Evolutionary conservation across 2,113 vertebrate genomes (phyloP), one percentile per base, ranked within the genome.

Genomic region (Phoxinus phoxinus): DNA sequence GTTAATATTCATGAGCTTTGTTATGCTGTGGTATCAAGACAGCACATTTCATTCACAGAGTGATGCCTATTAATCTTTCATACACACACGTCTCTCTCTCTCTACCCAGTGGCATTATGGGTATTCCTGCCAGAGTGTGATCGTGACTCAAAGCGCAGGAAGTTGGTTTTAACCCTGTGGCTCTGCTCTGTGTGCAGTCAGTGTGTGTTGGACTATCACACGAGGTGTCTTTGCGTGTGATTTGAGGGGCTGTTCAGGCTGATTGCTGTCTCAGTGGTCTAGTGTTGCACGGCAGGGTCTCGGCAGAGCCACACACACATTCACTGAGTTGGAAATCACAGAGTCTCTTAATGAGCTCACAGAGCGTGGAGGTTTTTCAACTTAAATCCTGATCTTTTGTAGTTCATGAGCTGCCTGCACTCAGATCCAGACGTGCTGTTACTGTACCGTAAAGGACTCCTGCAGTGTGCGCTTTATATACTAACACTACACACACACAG

Each of bases 311-410:
- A 90, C 87, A 90, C 90, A 91, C 84, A 76, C 74, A 44, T 81
- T 87, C 79, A 89, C 86, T 84, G 82, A 81, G 86, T 44, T 76
- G 89, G 88, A 91, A 92, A 94, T 93, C 91, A 91, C 59, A 82
- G 84, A 90, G 86, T 79, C 89, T 86, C 83, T 89, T 90, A 88
- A 89, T 91, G 89, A 92, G 93, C 89, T 91, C 63, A 56, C 46
- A 76, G 88, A 87, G 84, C 86, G 32, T 37, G 44, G 85, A 82
- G 84, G 51, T 73, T 59, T 35, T n/a, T 84, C 79, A 78, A 84
- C 32, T 85, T 84, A 86, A 92, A 88, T 90, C 90, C 82, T 87
- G 81, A 19, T 71, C 46, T 35, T 56, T 69, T 69, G 46, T 32
- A 65, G 46, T 71, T 83, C 32, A 25, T 56, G 23, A 71, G 67